Evolutionary conservation across 2,113 vertebrate species (phyloP).

Genomic region (Bubo blakistoni): DNA sequence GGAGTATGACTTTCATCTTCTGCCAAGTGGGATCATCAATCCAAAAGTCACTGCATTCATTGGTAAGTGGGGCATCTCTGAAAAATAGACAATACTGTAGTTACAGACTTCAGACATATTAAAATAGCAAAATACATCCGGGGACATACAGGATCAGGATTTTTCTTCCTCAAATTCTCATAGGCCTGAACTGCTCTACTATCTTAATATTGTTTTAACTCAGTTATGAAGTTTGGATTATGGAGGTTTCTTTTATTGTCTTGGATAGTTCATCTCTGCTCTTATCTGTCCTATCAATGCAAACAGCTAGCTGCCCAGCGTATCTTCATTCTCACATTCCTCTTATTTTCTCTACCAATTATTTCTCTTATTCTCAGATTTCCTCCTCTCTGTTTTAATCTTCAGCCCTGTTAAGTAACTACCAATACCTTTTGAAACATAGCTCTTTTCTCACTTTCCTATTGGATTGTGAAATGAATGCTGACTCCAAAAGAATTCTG

Average conservation of each 20-base stretch:
- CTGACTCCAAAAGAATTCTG: not conserved
- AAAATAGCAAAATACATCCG: not conserved
- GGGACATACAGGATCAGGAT: not conserved
- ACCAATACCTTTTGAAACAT: not conserved
- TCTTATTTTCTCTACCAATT: not conserved
- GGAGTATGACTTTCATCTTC: slow-evolving; percentile 97
- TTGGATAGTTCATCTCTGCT: not conserved
- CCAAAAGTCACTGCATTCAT: slow-evolving; percentile 97
- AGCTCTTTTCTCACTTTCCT: not conserved
- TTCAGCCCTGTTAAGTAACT: not conserved
- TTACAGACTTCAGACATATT: not conserved
- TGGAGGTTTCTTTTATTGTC: not conserved
- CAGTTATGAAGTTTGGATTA: not conserved
- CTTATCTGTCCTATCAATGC: not conserved
- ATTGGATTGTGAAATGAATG: not conserved
- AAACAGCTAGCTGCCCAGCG: not conserved
- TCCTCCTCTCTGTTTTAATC: not conserved
- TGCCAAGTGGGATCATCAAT: slow-evolving; percentile 99
- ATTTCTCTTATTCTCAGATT: not conserved
- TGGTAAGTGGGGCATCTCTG: slow-evolving; percentile 76
- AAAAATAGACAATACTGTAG: not conserved
- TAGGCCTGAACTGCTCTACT: not conserved
- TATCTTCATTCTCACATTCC: not conserved
- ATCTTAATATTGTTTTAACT: not conserved
- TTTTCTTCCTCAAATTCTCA: not conserved